Conservation (phyloP, 53 echinoderm and acorn worm genomes). For the Stichopus horrens region DNA sequence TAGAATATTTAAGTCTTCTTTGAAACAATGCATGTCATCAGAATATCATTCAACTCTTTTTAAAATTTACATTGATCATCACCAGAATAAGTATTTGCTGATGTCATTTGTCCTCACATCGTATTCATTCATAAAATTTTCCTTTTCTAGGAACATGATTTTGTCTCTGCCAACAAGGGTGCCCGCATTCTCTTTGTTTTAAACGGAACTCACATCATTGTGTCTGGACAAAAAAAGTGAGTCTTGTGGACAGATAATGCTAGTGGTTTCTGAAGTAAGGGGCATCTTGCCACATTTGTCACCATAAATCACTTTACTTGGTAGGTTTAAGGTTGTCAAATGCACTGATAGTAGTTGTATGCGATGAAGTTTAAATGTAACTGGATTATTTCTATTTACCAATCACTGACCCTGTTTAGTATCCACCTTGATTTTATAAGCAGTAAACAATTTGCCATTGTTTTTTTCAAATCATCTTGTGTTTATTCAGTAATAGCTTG, state of each 20-base stretch:
- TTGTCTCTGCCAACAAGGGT: conserved; percentile 37
- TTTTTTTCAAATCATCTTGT: background rate
- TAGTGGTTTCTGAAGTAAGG: too few relatives aligned
- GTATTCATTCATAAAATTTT: conserved; percentile 4
- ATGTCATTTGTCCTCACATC: background rate
- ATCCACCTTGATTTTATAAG: too few relatives aligned
- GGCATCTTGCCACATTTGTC: background rate
- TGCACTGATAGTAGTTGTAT: background rate
- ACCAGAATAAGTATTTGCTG: too few relatives aligned
- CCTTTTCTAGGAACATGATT: conserved; percentile 62
- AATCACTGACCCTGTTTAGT: background rate
- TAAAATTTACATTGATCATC: too few relatives aligned
- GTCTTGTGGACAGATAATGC: background rate
- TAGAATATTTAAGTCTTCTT: too few relatives aligned
- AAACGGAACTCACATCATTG: conserved; percentile 16
- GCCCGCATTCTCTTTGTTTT: conserved; percentile 41
- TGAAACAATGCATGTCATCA: too few relatives aligned
- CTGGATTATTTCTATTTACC: background rate
- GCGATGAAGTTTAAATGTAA: background rate
- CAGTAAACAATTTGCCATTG: background rate
- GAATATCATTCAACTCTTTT: too few relatives aligned
- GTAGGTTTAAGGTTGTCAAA: background rate
- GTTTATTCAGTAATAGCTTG: too few relatives aligned
- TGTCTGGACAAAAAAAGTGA: conserved; percentile 18
- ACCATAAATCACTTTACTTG: background rate